phyloP scores from a whole-genome alignment of 2,888 invertebrate species.

The Buathra laborator region DNA sequence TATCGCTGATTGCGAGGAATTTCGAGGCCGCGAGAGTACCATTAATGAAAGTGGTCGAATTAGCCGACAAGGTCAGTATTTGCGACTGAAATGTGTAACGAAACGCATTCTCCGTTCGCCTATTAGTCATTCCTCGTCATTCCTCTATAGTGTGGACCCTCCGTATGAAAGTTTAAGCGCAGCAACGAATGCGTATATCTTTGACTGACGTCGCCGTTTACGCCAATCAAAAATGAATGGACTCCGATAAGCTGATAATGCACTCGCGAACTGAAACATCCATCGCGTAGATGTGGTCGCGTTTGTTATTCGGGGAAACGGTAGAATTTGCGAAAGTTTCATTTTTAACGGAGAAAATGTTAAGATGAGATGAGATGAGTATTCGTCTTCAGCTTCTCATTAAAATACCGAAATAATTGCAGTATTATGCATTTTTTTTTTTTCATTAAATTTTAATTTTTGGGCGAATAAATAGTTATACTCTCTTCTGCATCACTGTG shows the following conservation, averaged over 20 bases:
- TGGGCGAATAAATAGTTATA: no score
- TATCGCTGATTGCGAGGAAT: constrained; percentile 81
- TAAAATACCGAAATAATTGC: no score
- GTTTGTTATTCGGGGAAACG: constrained; percentile 37
- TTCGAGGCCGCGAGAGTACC: constrained; percentile 74
- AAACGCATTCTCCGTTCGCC: constrained; percentile 31
- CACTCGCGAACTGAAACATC: constrained; percentile 61
- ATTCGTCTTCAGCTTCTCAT: no score
- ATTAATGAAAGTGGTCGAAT: constrained; percentile 44
- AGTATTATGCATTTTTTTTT: no score
- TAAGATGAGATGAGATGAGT: neutral
- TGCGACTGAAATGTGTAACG: constrained; percentile 44
- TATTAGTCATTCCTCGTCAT: constrained; percentile 22
- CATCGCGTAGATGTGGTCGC: constrained; percentile 48
- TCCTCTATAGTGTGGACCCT: constrained; percentile 19
- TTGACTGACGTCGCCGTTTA: neutral
- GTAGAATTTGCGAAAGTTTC: neutral
- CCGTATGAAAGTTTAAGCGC: neutral
- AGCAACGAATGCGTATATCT: constrained; percentile 32
- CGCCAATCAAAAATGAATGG: constrained; percentile 78
- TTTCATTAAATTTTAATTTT: no score
- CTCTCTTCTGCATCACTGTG: no score
- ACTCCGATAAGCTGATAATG: constrained; percentile 71
- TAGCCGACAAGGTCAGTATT: constrained; percentile 68
- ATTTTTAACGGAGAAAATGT: neutral